Evolutionary conservation across 2,888 invertebrate species (phyloP), one percentile per base, ranked within the genome.

Genomic region (Brassicogethes aeneus): DNA sequence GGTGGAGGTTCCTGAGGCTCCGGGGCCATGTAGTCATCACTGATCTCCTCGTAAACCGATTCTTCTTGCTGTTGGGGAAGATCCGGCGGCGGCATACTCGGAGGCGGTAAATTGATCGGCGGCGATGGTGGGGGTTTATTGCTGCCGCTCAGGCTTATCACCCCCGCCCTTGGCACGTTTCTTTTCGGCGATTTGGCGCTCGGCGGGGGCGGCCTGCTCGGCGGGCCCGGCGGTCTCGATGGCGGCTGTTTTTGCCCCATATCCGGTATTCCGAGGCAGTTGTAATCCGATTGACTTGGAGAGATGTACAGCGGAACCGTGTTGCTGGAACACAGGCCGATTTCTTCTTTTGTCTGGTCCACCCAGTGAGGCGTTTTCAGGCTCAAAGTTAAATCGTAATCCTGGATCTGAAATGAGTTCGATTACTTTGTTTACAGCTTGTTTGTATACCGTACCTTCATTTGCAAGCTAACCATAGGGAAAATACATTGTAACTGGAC

Each of bases 311-410:
- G 71, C 0, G 92, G 82, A 41, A 88, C 75, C 5, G 92, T 89
- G 57, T 90, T 92, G 54, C 85, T 85, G 15, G 86, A 79, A 65
- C 90, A 91, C 35, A 93, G 70, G 42, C 77, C 79, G 52, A 94
- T 80, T 70, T 94, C 93, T 39, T 83, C 79, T 56, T 85, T 79
- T 3, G 92, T 81, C 52, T 84, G 78, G 16, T 80, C 77, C 35
- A 82, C 75, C 95, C 95, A 96, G 53, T 91, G 77, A 0, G 83
- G 81, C 0, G 91, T 87, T 65, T 89, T 92, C 16, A 94, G 69
- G 17, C 78, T 75, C 34, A 94, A 76, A 37, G 72, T 73, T 23
- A 93, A 69, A 36, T 75, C 76, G 45, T 81, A 72, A 8, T 80
- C 80, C 55, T 79, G 76, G 14, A 84, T 76, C 52, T 76, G 73